Percentiles rank a stretch among this genome's conserved stretches.
Conservation (phyloP, 2,797 vertebrate genomes). For the Characodon lateralis region DNA sequence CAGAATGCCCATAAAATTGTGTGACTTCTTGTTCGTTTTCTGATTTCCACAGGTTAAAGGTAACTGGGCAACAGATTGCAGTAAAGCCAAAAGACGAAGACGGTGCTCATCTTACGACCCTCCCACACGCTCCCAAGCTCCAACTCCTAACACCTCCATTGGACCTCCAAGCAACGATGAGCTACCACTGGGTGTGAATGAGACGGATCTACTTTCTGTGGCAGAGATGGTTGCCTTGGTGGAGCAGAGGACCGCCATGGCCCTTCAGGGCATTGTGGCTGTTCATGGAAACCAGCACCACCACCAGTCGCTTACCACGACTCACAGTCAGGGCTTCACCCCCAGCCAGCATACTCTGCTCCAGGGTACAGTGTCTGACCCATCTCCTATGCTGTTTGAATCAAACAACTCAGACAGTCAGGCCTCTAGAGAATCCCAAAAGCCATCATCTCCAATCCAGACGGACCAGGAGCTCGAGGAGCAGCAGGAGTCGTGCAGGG, state of each 20-base stretch:
- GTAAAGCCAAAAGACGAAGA: constrained; percentile 91
- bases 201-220: constrained; percentile 90
- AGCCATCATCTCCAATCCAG: constrained; percentile 69
- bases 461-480: constrained; percentile 76
- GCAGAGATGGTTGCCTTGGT: constrained; percentile 96
- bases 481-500: constrained; percentile 84
- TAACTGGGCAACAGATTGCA: constrained; percentile 92
- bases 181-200: constrained; percentile 52
- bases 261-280: constrained; percentile 83
- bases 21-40: neutral
- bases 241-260: constrained; percentile 88
- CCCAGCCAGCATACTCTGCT: constrained; percentile 72
- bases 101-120: constrained; percentile 91
- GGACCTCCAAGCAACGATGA: constrained; percentile 56
- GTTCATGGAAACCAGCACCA: constrained; percentile 70
- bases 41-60: constrained; percentile 84
- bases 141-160: constrained; percentile 45
- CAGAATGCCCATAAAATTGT: neutral
- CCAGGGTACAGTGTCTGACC: constrained; percentile 66
- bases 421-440: constrained; percentile 65
- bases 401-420: constrained; percentile 74
- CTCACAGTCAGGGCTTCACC: constrained; percentile 50
- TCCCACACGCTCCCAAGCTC: constrained; percentile 73
- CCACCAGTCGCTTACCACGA: constrained; percentile 43
- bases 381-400: constrained; percentile 78